phyloP scores from a whole-genome alignment of 2,113 vertebrate species.

The Pomatorhinus ruficollis region DNA sequence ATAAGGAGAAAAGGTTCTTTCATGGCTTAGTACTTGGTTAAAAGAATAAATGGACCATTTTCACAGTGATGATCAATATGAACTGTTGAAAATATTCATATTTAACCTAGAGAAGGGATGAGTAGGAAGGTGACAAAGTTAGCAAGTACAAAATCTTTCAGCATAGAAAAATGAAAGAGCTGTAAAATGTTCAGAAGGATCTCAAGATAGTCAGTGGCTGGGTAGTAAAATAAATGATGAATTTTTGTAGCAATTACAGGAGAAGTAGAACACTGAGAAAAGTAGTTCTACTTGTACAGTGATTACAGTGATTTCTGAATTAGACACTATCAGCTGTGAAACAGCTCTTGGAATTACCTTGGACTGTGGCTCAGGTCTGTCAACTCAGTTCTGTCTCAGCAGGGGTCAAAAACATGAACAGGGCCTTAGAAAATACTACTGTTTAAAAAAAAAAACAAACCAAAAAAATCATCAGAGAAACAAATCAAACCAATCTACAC shows the following conservation, averaged over 20 bases:
- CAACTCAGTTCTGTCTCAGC: background rate
- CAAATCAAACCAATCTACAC: background rate
- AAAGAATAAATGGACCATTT: slow-evolving; percentile 34
- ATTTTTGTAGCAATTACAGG: background rate
- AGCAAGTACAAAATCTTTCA: slow-evolving; percentile 50
- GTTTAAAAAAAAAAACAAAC: background rate
- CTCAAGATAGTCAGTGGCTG: background rate
- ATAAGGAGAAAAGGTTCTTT: slow-evolving; percentile 9
- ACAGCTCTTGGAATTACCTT: background rate
- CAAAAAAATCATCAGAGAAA: background rate
- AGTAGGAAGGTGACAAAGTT: slow-evolving; percentile 57
- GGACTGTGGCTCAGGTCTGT: background rate
- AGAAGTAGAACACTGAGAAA: background rate
- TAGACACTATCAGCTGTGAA: background rate
- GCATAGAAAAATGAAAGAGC: slow-evolving; percentile 37
- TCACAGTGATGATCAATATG: background rate
- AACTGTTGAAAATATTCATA: slow-evolving; percentile 26
- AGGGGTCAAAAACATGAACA: background rate
- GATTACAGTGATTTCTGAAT: background rate
- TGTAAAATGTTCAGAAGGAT: slow-evolving; percentile 8
- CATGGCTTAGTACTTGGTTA: slow-evolving; percentile 1
- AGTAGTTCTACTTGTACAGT: background rate
- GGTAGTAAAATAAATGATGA: background rate
- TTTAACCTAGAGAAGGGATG: slow-evolving; percentile 28
- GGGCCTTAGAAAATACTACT: background rate